Conservation (phyloP, 2,797 vertebrate genomes). For the Coluber constrictor region DNA sequence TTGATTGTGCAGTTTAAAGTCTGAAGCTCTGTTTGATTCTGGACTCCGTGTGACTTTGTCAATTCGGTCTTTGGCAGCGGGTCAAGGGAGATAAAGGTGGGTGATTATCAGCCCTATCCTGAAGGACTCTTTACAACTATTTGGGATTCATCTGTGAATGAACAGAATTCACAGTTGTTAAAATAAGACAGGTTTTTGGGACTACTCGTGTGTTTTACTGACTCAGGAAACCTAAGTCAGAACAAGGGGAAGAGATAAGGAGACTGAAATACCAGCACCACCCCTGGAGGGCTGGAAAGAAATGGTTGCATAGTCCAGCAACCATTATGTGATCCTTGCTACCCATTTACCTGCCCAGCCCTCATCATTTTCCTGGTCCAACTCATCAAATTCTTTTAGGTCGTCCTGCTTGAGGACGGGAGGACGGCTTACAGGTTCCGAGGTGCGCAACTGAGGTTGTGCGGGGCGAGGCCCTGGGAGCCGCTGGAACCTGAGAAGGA, state of each 20-base stretch:
- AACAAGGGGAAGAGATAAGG: background rate
- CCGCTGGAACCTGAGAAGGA: slow-evolving; percentile 77
- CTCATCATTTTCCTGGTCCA: slow-evolving; percentile 90
- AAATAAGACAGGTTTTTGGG: no score
- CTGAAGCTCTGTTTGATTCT: no score
- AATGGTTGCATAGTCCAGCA: background rate
- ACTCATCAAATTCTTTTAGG: slow-evolving; percentile 86
- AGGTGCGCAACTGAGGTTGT: slow-evolving; percentile 72
- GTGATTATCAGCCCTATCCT: no score
- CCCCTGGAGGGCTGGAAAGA: background rate
- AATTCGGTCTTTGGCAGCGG: no score
- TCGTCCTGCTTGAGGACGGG: slow-evolving; percentile 93
- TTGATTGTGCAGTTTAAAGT: no score
- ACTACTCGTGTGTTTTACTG: no score
- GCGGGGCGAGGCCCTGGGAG: slow-evolving; percentile 71
- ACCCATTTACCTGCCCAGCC: slow-evolving; percentile 87
- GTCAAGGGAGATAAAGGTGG: no score
- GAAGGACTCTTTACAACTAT: no score
- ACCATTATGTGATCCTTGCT: background rate
- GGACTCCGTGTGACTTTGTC: no score
- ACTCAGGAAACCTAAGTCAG: no score
- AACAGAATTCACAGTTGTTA: no score
- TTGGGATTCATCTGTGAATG: no score
- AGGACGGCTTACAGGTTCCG: slow-evolving; percentile 85
- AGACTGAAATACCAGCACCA: background rate